Conservation (phyloP, 1,140 invertebrate genomes). For the Philotrypesis tridentata region DNA sequence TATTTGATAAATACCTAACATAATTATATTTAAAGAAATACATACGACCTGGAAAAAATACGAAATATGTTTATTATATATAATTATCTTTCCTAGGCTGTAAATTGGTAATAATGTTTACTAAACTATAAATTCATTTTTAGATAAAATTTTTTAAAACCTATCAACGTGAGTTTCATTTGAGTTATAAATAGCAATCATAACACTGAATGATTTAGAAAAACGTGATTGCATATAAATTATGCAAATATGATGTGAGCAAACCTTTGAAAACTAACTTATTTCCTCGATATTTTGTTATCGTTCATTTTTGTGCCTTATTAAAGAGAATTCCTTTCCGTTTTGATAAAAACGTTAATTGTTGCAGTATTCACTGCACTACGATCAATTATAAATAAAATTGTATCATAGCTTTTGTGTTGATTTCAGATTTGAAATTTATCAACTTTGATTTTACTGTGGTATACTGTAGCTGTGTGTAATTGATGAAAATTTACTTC, state of each 20-base stretch:
- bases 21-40: slow-evolving; percentile 28
- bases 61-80: slow-evolving; percentile 35
- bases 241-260: slow-evolving; percentile 26
- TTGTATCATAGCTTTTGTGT: slow-evolving; percentile 34
- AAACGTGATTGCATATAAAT: slow-evolving; percentile 22
- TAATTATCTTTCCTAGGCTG: slow-evolving; percentile 36
- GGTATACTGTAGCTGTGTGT: background rate
- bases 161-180: slow-evolving; percentile 35
- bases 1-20: slow-evolving; percentile 44
- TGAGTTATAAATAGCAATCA: slow-evolving; percentile 22
- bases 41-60: slow-evolving; percentile 31
- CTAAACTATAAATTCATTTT: slow-evolving; percentile 38
- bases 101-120: slow-evolving; percentile 45
- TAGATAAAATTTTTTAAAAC: slow-evolving; percentile 44
- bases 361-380: slow-evolving; percentile 42
- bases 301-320: slow-evolving; percentile 41
- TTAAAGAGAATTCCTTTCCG: slow-evolving; percentile 11
- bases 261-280: slow-evolving; percentile 24
- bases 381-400: slow-evolving; percentile 41
- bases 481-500: background rate
- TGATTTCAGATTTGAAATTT: background rate
- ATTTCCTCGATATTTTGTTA: slow-evolving; percentile 24
- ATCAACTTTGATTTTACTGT: background rate
- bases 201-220: slow-evolving; percentile 19
- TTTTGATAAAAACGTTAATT: slow-evolving; percentile 34